Evolutionary conservation across 1,140 invertebrate genomes (phyloP).

Genomic region (Daktulosphaira vitifoliae): DNA sequence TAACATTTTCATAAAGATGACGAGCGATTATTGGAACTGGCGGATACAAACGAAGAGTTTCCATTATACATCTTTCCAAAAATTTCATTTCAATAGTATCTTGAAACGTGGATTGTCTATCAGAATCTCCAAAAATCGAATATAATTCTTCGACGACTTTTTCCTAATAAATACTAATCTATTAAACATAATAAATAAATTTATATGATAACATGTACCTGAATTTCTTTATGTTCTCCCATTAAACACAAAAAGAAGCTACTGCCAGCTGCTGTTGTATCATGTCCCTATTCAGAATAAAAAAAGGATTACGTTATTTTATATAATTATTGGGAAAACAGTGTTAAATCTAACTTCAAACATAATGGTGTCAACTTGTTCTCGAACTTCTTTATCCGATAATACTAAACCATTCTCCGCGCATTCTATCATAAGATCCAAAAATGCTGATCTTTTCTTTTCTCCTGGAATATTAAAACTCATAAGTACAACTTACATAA

Average conservation of each 20-base stretch:
- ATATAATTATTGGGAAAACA: too few relatives aligned
- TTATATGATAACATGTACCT: slow-evolving; percentile 43
- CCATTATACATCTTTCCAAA: slow-evolving; percentile 67
- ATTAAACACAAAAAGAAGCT: slow-evolving; percentile 69
- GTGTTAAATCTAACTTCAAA: slow-evolving; percentile 59
- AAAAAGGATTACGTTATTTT: too few relatives aligned
- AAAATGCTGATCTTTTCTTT: slow-evolving; percentile 85
- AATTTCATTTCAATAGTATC: slow-evolving; percentile 76
- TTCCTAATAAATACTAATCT: slow-evolving; percentile 51
- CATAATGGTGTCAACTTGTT: slow-evolving; percentile 91
- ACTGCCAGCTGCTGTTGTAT: slow-evolving; percentile 74
- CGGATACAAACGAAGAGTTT: slow-evolving; percentile 65
- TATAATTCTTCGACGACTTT: slow-evolving; percentile 68
- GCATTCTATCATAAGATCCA: slow-evolving; percentile 82
- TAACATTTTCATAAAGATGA: slow-evolving; percentile 59
- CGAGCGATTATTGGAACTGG: slow-evolving; percentile 72
- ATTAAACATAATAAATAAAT: not conserved
- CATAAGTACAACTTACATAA: not conserved
- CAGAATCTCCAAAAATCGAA: slow-evolving; percentile 61
- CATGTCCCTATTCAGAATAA: slow-evolving; percentile 59
- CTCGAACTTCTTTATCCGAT: slow-evolving; percentile 79
- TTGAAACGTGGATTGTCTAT: slow-evolving; percentile 65
- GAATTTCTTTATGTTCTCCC: slow-evolving; percentile 63
- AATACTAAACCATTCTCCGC: slow-evolving; percentile 68
- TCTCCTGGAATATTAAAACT: slow-evolving; percentile 43